phyloP scores from a whole-genome alignment of 2,113 vertebrate genomes.

The Rhodinocichla rosea region DNA sequence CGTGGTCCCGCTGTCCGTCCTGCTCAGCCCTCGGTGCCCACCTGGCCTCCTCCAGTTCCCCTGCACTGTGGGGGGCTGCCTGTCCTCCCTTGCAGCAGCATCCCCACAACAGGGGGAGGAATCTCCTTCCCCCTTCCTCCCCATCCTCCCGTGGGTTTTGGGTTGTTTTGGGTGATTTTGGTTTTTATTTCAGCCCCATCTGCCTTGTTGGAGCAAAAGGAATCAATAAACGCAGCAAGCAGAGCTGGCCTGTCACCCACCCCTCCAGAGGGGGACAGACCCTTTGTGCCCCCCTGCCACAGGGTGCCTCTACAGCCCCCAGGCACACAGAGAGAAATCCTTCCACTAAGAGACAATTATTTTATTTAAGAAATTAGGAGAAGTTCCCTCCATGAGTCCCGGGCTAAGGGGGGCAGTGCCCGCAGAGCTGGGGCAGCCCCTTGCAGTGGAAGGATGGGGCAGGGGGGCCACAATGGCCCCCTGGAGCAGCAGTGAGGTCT shows the following conservation, averaged over 20 bases:
- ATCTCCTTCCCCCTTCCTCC: background rate
- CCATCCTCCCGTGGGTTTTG: background rate
- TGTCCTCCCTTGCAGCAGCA: background rate
- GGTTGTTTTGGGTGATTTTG: slow-evolving; percentile 12
- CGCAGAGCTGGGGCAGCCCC: background rate
- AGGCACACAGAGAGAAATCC: background rate
- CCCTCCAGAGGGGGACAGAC: background rate
- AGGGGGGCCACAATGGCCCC: background rate
- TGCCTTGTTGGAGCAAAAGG: slow-evolving; percentile 41
- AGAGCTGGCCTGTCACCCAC: background rate
- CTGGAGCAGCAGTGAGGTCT: background rate
- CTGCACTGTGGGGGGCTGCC: background rate
- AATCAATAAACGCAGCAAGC: slow-evolving; percentile 51
- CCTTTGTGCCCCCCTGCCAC: background rate
- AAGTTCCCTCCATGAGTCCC: background rate
- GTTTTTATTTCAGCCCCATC: slow-evolving; percentile 31
- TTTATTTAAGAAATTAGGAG: slow-evolving; percentile 56
- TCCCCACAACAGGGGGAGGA: background rate
- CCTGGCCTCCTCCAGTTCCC: background rate
- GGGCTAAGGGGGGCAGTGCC: background rate
- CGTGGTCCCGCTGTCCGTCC: fast-evolving
- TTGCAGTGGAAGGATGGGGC: background rate
- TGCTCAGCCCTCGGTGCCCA: background rate
- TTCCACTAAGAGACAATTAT: background rate
- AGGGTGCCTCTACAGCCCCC: background rate